A percentile compares a stretch with the other conserved stretches of the same genome.
phyloP scores from a whole-genome alignment of 2,113 vertebrate species.

The Pseudorectes ferrugineus region DNA sequence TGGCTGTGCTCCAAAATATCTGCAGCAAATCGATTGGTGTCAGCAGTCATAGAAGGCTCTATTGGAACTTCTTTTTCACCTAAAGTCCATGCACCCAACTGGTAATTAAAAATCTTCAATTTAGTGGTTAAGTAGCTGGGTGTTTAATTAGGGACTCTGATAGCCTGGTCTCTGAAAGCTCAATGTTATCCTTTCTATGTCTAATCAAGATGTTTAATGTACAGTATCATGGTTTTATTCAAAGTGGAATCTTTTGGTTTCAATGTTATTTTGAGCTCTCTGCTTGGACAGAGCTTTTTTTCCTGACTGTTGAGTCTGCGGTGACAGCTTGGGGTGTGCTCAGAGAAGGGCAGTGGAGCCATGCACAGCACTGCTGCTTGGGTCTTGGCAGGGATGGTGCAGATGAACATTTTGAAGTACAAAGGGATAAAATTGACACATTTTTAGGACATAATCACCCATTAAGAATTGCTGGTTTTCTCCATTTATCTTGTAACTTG shows the following conservation, averaged over 20 bases:
- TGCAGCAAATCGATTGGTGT: not conserved
- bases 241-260: not conserved
- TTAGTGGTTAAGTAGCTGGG: conserved; percentile 50
- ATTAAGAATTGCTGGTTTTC: conserved; percentile 54
- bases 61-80: conserved; percentile 58
- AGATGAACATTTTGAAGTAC: not conserved
- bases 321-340: not conserved
- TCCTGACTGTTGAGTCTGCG: not conserved
- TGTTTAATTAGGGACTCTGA: conserved; percentile 37
- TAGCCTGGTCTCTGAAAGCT: conserved; percentile 29
- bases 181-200: conserved; percentile 46
- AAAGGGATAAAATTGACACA: conserved; percentile 30
- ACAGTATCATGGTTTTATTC: conserved; percentile 33
- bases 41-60: conserved; percentile 46
- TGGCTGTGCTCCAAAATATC: conserved; percentile 26
- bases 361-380: not conserved
- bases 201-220: conserved; percentile 45
- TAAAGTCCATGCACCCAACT: conserved; percentile 44
- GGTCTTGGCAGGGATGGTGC: conserved; percentile 13
- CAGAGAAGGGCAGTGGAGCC: not conserved
- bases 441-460: conserved; percentile 46
- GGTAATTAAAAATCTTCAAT: not conserved
- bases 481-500: conserved; percentile 65
- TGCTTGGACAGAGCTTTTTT: not conserved
- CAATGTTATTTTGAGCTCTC: conserved; percentile 18